Evolutionary conservation across 2,797 vertebrate genomes (phyloP).

Genomic region (Siniperca undulata): DNA sequence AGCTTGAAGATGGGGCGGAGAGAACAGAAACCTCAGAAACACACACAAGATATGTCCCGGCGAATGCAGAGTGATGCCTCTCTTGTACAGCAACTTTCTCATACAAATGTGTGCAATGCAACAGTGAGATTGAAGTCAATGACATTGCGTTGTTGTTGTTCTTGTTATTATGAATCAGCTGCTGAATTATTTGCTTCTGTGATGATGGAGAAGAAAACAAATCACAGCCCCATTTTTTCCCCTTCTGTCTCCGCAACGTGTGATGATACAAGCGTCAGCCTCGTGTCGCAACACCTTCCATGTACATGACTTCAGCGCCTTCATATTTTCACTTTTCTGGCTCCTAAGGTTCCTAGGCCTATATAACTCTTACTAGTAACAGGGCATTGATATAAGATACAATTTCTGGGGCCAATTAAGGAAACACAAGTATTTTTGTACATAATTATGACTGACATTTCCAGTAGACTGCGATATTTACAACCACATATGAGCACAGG

Average conservation of each 20-base stretch:
- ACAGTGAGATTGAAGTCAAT: constrained; percentile 78
- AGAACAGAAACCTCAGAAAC: constrained; percentile 76
- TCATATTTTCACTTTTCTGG: constrained; percentile 49
- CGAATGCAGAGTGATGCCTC: constrained; percentile 87
- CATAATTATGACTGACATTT: constrained; percentile 64
- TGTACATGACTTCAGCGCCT: constrained; percentile 44
- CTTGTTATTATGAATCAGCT: constrained; percentile 66
- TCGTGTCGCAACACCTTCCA: background rate
- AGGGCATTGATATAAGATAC: constrained; percentile 54
- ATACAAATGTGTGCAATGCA: constrained; percentile 85
- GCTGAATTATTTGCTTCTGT: constrained; percentile 73
- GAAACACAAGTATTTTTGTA: constrained; percentile 77
- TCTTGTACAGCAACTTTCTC: constrained; percentile 87
- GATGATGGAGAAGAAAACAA: constrained; percentile 69
- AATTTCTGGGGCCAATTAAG: constrained; percentile 68
- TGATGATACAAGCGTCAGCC: constrained; percentile 29
- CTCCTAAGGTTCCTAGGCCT: constrained; percentile 49
- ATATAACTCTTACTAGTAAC: constrained; percentile 44
- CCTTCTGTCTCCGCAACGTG: constrained; percentile 35
- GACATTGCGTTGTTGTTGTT: constrained; percentile 65
- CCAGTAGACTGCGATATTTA: constrained; percentile 77
- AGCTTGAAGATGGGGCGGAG: constrained; percentile 59
- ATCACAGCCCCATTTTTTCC: constrained; percentile 35
- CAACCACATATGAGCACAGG: constrained; percentile 63
- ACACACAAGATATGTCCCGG: constrained; percentile 91